These are phyloP conservation scores for Ophioderma brevispina DNA, from an alignment of 35 echinoderm and acorn worm genomes.

Conservation along the genomic window DNA sequence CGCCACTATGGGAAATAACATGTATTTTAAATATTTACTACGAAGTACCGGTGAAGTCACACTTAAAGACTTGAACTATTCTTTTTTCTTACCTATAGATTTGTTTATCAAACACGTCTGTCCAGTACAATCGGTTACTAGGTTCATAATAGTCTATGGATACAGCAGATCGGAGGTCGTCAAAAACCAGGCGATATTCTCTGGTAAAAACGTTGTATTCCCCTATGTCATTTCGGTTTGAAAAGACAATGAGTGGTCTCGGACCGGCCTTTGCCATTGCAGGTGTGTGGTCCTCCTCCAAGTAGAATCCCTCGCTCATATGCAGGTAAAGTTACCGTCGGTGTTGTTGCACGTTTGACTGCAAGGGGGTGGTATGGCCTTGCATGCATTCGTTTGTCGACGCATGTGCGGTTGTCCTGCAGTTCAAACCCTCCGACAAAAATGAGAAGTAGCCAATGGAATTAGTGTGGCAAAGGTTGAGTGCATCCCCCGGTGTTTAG, in stretches of 20 bases:
- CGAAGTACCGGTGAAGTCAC: too few relatives aligned
- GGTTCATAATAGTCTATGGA: conserved; percentile 36
- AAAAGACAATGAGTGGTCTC: background rate
- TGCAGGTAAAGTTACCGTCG: background rate
- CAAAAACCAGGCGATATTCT: background rate
- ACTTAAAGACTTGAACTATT: too few relatives aligned
- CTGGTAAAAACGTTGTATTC: background rate
- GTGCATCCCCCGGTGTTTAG: conserved; percentile 51
- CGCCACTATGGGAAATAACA: too few relatives aligned
- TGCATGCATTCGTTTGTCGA: conserved; percentile 30
- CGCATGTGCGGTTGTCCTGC: conserved; percentile 19
- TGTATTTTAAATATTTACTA: too few relatives aligned
- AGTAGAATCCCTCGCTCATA: background rate
- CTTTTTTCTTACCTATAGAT: conserved; percentile 30
- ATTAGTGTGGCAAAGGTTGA: conserved; percentile 28
- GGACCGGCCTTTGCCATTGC: background rate
- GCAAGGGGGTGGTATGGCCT: background rate
- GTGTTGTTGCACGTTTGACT: background rate
- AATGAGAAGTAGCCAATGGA: conserved; percentile 39
- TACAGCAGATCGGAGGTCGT: conserved; percentile 24
- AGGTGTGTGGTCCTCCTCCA: background rate
- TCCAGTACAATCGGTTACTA: conserved; percentile 41
- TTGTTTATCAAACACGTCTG: conserved; percentile 45
- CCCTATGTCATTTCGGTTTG: background rate
- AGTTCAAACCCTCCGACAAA: conserved; percentile 52